Evolutionary conservation across 2,113 vertebrate genomes (phyloP), one percentile per base, ranked within the genome.

Genomic region (Cichladusa arquata): DNA sequence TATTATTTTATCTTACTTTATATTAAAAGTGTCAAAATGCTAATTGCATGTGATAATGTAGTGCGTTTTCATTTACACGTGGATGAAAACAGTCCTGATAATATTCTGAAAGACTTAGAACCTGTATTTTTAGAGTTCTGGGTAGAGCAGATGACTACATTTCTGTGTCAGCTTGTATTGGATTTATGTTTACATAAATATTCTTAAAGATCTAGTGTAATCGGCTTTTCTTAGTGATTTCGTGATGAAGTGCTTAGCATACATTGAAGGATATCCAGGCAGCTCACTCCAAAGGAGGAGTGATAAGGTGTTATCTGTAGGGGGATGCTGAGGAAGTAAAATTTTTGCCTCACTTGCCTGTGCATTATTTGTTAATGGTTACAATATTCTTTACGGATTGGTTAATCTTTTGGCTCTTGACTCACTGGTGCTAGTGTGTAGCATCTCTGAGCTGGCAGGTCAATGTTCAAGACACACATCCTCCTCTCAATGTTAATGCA

Each of bases 141-240:
- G 50, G 58, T 80, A 64, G 56, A 61, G 38, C 90, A 90, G 50
- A 10, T 82, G 54, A 77, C 62, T 85, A 1, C 9, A 6, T 36
- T 77, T 57, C 48, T 70, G n/a, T 78, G 44, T 85, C 65, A 76
- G 53, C 74, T 79, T 67, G 47, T 83, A 56, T 29, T 93, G 79
- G 79, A 82, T 92, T 88, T 94, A 57, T 85, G 58, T 82, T 94
- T 83, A 77, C 33, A n/a, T 88, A 88, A 90, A 54, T 86, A 82
- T 33, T 71, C 50, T 69, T 57, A n/a, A 88, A 77, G 88, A n/a
- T 61, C 23, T 33, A 22, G 42, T 19, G 50, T 95, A 90, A 93
- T 91, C 50, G 1, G 81, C 74, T 88, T 96, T 82, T 78, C 88
- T 34, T 53, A 40, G 70, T 50, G 71, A 50, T 92, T 90, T 76